Base-by-base conservation (phyloP, 2,888 invertebrate species). In the Laothoe populi region DNA sequence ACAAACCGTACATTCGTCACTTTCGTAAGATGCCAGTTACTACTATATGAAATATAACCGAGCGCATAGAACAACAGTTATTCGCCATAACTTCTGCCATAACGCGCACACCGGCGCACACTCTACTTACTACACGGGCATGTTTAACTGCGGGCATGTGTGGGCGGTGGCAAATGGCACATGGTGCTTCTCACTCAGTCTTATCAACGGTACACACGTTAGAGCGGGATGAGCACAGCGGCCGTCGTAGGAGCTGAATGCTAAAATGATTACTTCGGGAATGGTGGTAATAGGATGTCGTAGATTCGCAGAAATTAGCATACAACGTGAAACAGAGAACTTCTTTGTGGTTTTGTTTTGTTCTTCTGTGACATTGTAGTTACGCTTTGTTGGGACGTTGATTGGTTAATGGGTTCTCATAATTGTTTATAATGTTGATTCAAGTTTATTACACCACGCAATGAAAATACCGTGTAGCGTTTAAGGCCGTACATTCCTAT, bases 241-340 rank as follows among this genome's bases (percentile, higher is more conserved):
- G 48, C n/a, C n/a, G 24, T 8, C 53, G 58, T 77, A 77, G 72
- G 70, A 77, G 81, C 78, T 73, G 67, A 77, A 75, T 75, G 82
- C 83, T 86, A 85, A 82, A 84, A 82, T 79, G 72, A 82, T 82
- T 82, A 86, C 85, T 81, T 85, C 76, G 86, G 85, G 53, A 53
- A 53, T 53, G 19, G 53, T 53, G 53, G 53, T 53, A 53, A 35
- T 53, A 35, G 35, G 53, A 53, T 53, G 53, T 53, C 19, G 35
- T 35, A 53, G 53, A 88, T 86, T 87, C 77, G 40, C 70, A 67
- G 62, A 70, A 75, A 73, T 71, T 75, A 46, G 63, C 66, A 68
- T 66, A 59, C 59, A 23, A 58, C 42, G 42, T 42, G 58, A 42
- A 8, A 11, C 21, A 59, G 11, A 45, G 2, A 44, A 31, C 45